phyloP scores from a whole-genome alignment of 1,140 invertebrate genomes.

The Nasonia giraulti region DNA sequence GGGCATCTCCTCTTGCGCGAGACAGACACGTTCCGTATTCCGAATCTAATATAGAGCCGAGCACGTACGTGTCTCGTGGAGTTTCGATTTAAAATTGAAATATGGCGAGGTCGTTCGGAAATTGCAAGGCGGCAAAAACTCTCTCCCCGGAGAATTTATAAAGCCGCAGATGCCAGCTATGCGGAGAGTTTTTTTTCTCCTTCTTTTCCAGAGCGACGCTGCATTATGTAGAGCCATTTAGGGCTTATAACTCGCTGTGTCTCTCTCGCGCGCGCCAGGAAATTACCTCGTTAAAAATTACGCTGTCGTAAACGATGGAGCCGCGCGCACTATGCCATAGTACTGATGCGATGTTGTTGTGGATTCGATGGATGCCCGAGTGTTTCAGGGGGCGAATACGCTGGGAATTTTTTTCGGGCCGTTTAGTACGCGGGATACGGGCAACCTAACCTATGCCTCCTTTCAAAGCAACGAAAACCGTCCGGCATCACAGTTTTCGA shows the following conservation, averaged over 20 bases:
- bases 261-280: constrained; percentile 25
- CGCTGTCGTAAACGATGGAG: constrained; percentile 45
- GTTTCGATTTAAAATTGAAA: neutral
- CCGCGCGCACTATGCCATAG: neutral
- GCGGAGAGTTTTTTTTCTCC: neutral
- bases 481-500: no score
- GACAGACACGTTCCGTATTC: neutral
- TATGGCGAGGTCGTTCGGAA: neutral
- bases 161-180: constrained; percentile 7
- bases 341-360: neutral
- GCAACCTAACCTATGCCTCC: no score
- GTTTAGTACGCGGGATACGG: neutral
- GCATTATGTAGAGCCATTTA: constrained; percentile 44
- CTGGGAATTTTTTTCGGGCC: neutral
- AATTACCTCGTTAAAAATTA: constrained; percentile 52
- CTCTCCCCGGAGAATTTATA: constrained; percentile 15
- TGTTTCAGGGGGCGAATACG: no score
- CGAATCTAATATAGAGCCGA: neutral
- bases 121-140: neutral
- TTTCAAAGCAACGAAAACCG: no score
- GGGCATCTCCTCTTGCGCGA: neutral
- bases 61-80: neutral
- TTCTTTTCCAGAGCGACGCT: neutral
- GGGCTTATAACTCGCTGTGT: constrained; percentile 29
- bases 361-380: neutral